Base-by-base conservation (phyloP, 2,888 invertebrate genomes). In the Cremastobaeus sp. region DNA sequence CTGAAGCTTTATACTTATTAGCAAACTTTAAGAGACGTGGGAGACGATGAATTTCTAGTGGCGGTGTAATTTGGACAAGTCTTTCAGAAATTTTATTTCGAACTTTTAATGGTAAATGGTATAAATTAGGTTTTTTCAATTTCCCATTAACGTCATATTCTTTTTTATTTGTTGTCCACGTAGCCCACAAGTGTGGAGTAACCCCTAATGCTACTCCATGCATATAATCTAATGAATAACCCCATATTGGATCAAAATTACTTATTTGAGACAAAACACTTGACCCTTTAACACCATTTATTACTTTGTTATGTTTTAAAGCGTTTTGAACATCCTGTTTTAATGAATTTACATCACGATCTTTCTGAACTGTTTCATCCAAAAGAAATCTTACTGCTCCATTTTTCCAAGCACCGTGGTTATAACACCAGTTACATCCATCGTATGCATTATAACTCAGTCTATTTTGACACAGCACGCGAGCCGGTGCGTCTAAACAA, bases 161-260 rank as follows among this genome's bases (percentile, higher is more conserved):
- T 28, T 25, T 6, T 28, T 6, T 6, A 1, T 18, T 2, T 9
- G 20, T 43, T 6, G 3, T 20, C 18, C 25, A 43, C 32, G 6
- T 28, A 11, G 43, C 43, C 15, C 21, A 43, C 6, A 57, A 3
- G 1, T 57, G 28, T 28, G 20, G 43, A 1, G 34, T 3, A 12
- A 43, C 34, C 1, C 43, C 20, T 3, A 57, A 12, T 14, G 34
- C 20, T 14, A 32, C 8, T n/a, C 57, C 57, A 43, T 57, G 57
- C 57, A 57, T 57, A 12, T 57, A 57, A 8, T 57, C 57, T 1
- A 30, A 43, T 20, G 57, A 14, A 57, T 9, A 57, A 14, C 32
- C 17, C 43, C 43, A 57, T 3, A 57, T 15, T 34, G 32, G 15
- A 39, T 57, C 57, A 34, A 57, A 57, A 43, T 41, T 5, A 14